Evolutionary conservation across 2,888 invertebrate genomes (phyloP), one percentile per base, ranked within the genome.

Genomic region (Agrotis exclamationis): DNA sequence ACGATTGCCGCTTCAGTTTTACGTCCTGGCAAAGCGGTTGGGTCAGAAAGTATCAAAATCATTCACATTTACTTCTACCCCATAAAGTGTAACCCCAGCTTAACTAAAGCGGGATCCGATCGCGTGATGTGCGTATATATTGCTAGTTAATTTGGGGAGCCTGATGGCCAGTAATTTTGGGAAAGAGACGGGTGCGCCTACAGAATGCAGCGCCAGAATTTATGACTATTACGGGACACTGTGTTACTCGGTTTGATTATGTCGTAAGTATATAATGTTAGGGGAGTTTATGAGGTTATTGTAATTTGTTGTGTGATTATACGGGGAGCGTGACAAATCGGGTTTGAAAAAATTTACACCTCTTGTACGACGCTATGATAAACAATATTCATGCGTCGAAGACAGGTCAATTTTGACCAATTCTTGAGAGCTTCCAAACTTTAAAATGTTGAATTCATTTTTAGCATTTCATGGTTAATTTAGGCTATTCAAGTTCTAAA

Each of bases 121-220:
- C 85, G 82, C 87, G 90, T 90, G 90, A 89, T 85, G 83, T 83
- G 90, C 87, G 75, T 87, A 85, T 85, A 86, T 87, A 90, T 86
- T 73, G 82, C 80, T 53, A 66, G 84, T 86, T 89, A 89, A 90
- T 89, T 86, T 81, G 74, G 84, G 86, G 81, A 58, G 64, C 62
- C 62, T 66, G 76, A 76, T 78, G 74, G 78, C 66, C 70, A 22
- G 69, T 83, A 80, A 79, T 77, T 80, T 77, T 63, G 59, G 84
- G 70, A 58, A 71, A 75, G 63, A 63, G 58, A 75, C 75, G 68
- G 80, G 79, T 51, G 69, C 20, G 70, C 78, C 82, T 51, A 47
- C 62, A 60, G 54, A 63, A 54, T 72, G 68, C 81, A 81, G 66
- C 47, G 62, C 50, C 63, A 33, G 48, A 81, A 79, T 80, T 74